Evolutionary conservation across 2,113 vertebrate genomes (phyloP).

Genomic region (Addax nasomaculatus): DNA sequence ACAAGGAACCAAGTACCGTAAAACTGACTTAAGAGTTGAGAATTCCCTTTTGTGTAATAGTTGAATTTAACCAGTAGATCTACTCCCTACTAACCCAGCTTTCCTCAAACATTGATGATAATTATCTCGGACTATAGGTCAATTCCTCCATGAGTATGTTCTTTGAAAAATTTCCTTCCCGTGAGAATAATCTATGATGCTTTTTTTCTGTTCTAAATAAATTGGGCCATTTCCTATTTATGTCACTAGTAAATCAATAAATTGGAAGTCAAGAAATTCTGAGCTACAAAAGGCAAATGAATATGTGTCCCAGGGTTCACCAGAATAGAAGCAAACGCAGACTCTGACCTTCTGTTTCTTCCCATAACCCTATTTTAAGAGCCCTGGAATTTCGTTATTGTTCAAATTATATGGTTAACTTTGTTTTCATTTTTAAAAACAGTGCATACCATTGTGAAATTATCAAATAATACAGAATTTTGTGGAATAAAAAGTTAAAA

Average conservation of each 20-base stretch:
- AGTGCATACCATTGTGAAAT: not conserved
- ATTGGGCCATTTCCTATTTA: not conserved
- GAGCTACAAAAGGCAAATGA: not conserved
- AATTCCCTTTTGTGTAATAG: not conserved
- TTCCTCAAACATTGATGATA: not conserved
- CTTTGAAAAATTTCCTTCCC: not conserved
- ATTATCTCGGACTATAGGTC: not conserved
- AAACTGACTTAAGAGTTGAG: not conserved
- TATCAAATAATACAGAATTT: not conserved
- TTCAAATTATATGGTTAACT: not conserved
- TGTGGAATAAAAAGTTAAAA: not conserved
- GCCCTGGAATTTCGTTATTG: not conserved
- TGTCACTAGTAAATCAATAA: not conserved
- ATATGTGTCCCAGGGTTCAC: not conserved
- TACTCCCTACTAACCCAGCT: not conserved
- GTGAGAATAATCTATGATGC: not conserved
- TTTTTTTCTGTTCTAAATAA: not conserved
- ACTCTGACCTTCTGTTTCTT: not conserved
- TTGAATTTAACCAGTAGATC: not conserved
- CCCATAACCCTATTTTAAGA: not conserved
- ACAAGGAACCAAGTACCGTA: not conserved
- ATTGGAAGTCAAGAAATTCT: not conserved
- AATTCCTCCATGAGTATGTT: not conserved
- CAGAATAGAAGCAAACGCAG: not conserved
- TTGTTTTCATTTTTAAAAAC: constrained; percentile 13